These are phyloP conservation scores for Anoncus sp. DNA, from an alignment of 2,888 invertebrate species.

Conservation along the genomic window DNA sequence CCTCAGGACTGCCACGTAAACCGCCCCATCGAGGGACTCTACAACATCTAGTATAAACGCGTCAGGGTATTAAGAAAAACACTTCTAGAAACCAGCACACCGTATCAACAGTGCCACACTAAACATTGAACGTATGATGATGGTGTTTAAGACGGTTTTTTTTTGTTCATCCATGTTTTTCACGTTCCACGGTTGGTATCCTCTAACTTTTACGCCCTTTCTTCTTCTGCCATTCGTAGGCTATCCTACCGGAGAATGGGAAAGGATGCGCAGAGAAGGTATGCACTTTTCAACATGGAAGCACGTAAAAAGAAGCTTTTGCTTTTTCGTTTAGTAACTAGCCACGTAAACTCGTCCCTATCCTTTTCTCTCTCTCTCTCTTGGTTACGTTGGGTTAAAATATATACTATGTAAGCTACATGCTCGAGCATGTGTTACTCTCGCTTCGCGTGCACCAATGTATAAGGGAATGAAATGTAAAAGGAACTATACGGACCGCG, in stretches of 20 bases:
- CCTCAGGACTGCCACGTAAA: slow-evolving; percentile 14
- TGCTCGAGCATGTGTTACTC: slow-evolving; percentile 37
- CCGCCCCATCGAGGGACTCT: slow-evolving; percentile 9
- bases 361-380: slow-evolving; percentile 8
- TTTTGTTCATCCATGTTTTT: slow-evolving; percentile 3
- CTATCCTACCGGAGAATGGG: slow-evolving; percentile 6
- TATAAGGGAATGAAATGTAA: slow-evolving; percentile 50
- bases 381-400: slow-evolving; percentile 23
- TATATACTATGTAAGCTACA: slow-evolving; percentile 16
- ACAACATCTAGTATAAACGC: slow-evolving; percentile 8
- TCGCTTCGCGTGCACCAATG: slow-evolving; percentile 35
- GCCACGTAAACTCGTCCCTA: slow-evolving; percentile 32
- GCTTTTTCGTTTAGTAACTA: slow-evolving; percentile 51
- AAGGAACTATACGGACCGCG: slow-evolving; percentile 18
- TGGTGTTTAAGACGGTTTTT: slow-evolving; percentile 8
- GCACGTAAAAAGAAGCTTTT: slow-evolving; percentile 18
- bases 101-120: not conserved
- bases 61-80: slow-evolving; percentile 12
- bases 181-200: slow-evolving; percentile 18
- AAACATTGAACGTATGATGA: slow-evolving; percentile 18
- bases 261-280: not conserved
- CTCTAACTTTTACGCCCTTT: slow-evolving; percentile 29
- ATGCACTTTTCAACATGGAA: slow-evolving; percentile 28
- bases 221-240: not conserved
- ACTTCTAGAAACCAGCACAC: not conserved